A percentile compares a stretch with the other conserved stretches of the same genome.
phyloP scores from a whole-genome alignment of 2,888 invertebrate genomes.

The Baronia brevicornis region DNA sequence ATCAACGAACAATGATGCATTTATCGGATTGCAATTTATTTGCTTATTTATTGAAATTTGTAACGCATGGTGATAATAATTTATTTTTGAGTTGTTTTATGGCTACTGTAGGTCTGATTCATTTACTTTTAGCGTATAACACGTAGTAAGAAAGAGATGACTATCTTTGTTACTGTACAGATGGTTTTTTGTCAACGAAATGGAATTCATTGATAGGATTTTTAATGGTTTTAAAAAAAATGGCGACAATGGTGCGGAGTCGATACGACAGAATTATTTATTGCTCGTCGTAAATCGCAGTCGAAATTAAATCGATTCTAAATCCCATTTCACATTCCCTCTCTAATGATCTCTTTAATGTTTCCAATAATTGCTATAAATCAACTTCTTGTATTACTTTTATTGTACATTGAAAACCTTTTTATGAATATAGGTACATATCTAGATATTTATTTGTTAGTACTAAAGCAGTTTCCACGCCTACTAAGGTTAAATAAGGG shows the following conservation, averaged over 20 bases:
- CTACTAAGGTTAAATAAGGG: too few relatives aligned
- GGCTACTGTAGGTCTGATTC: constrained; percentile 6
- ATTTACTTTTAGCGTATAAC: constrained; percentile 10
- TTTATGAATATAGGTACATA: neutral
- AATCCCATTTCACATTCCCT: constrained; percentile 50
- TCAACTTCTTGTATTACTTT: constrained; percentile 35
- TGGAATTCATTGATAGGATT: constrained; percentile 65
- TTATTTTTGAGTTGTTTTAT: constrained; percentile 6
- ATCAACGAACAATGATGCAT: constrained; percentile 53
- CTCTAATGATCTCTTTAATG: constrained; percentile 49
- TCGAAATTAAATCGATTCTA: constrained; percentile 65
- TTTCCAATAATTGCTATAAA: constrained; percentile 58
- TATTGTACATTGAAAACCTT: constrained; percentile 7
- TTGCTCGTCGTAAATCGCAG: constrained; percentile 64
- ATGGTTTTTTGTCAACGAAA: constrained; percentile 56
- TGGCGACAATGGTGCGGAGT: constrained; percentile 61
- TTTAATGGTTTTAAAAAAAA: constrained; percentile 73
- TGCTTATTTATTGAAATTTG: constrained; percentile 73
- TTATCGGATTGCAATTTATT: constrained; percentile 70
- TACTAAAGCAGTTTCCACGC: too few relatives aligned
- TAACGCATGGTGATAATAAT: constrained; percentile 53
- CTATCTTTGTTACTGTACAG: constrained; percentile 30
- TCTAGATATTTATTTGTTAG: too few relatives aligned
- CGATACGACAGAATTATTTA: constrained; percentile 60
- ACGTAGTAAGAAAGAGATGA: constrained; percentile 42